Percentiles rank a stretch among this genome's conserved stretches.
Evolutionary conservation across 2,888 invertebrate genomes (phyloP).

Genomic region (Orthosia cruda): DNA sequence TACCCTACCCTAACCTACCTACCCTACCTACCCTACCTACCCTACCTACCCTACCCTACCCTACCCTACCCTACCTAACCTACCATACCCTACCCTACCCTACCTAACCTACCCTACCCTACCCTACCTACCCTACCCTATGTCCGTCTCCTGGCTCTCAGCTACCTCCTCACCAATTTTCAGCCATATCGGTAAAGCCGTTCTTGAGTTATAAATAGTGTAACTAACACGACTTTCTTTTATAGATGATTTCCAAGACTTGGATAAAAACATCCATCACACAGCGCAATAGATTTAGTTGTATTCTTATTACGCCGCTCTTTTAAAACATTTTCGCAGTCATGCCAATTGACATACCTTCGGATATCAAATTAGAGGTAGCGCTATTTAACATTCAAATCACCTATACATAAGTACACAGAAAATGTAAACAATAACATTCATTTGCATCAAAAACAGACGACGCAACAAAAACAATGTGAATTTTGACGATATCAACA

Average conservation of each 20-base stretch:
- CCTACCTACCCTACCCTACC: too few relatives aligned
- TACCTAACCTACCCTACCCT: too few relatives aligned
- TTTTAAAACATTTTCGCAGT: not conserved
- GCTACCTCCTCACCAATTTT: too few relatives aligned
- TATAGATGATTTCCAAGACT: not conserved
- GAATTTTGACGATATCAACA: not conserved
- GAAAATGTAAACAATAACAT: constrained; percentile 26
- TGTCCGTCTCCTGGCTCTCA: too few relatives aligned
- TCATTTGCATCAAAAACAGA: constrained; percentile 12
- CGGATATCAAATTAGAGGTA: not conserved
- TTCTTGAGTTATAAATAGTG: too few relatives aligned
- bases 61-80: too few relatives aligned
- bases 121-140: too few relatives aligned
- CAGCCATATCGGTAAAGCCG: too few relatives aligned
- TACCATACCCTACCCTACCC: too few relatives aligned
- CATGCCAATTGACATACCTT: constrained; percentile 5
- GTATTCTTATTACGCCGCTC: not conserved
- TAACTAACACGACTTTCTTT: too few relatives aligned
- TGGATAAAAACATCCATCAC: not conserved
- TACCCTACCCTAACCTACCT: too few relatives aligned
- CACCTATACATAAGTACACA: constrained; percentile 7
- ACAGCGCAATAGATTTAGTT: constrained; percentile 10
- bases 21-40: too few relatives aligned
- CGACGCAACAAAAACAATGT: not conserved
- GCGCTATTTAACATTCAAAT: constrained; percentile 3